Conservation (phyloP, 2,797 vertebrate species). For the Hirundo rustica region DNA sequence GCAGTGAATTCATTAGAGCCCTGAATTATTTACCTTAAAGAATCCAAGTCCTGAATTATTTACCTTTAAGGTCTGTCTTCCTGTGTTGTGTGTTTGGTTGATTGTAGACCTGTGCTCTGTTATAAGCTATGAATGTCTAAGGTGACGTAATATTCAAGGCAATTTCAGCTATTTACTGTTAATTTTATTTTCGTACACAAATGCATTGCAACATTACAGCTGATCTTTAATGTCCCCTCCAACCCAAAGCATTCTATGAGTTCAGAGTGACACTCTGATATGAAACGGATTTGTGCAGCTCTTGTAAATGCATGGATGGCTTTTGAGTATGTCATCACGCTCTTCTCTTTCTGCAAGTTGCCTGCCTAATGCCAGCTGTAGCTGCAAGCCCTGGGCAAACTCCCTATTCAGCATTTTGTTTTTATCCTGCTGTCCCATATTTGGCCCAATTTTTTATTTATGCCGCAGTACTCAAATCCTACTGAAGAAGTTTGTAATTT, state of each 20-base stretch:
- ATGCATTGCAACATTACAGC: neutral
- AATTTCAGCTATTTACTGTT: neutral
- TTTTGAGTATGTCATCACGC: neutral
- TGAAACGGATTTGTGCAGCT: neutral
- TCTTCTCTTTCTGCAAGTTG: neutral
- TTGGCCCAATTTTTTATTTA: slow-evolving; percentile 11
- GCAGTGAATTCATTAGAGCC: slow-evolving; percentile 33
- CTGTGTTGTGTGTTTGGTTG: neutral
- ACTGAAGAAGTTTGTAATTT: neutral
- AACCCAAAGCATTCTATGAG: neutral
- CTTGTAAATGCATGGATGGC: neutral
- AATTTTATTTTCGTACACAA: neutral
- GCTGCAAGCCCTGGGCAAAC: neutral
- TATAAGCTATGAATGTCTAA: neutral
- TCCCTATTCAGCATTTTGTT: neutral
- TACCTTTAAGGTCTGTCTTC: slow-evolving; percentile 40
- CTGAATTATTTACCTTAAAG: slow-evolving; percentile 65
- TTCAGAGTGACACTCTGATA: neutral
- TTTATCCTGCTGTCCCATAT: neutral
- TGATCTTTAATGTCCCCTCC: neutral
- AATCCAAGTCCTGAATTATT: slow-evolving; percentile 62
- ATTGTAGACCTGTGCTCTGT: neutral
- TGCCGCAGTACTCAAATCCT: neutral
- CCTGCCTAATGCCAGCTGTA: neutral
- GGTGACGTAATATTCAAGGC: neutral